These are phyloP conservation scores for Xenotilapia caudafasciata DNA, from an alignment of 2,113 vertebrate genomes.

Conservation along the genomic window DNA sequence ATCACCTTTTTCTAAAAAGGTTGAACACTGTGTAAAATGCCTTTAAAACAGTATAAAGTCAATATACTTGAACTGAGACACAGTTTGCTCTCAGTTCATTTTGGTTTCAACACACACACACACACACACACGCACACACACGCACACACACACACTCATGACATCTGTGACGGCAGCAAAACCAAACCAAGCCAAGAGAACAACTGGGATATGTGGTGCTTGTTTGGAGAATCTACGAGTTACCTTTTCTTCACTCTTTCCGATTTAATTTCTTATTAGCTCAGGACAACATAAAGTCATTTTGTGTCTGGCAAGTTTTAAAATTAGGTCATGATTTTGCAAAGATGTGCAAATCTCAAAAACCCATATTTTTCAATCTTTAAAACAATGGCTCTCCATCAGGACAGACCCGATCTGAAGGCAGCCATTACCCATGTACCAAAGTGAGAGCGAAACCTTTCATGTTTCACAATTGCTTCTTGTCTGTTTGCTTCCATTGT, in stretches of 20 bases:
- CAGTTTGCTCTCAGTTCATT: neutral
- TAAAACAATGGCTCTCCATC: neutral
- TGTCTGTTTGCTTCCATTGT: neutral
- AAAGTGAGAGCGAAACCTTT: rapidly evolving
- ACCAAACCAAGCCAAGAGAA: neutral
- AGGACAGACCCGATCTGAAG: neutral
- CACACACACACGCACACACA: neutral
- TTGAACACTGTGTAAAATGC: neutral
- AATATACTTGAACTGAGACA: neutral
- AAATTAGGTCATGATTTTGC: neutral
- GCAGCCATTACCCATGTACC: neutral
- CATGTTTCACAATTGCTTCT: neutral
- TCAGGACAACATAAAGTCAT: neutral
- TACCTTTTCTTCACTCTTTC: neutral
- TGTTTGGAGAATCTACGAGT: rapidly evolving
- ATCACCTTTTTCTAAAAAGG: neutral
- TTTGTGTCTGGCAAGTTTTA: neutral
- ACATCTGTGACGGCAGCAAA: rapidly evolving
- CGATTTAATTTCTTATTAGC: rapidly evolving
- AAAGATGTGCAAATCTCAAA: neutral
- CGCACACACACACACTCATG: rapidly evolving
- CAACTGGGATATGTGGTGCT: neutral
- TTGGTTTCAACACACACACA: neutral
- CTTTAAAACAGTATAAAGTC: neutral
- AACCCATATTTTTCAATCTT: neutral